Conservation (phyloP, 2,888 invertebrate genomes). For the Acrobasis repandana region DNA sequence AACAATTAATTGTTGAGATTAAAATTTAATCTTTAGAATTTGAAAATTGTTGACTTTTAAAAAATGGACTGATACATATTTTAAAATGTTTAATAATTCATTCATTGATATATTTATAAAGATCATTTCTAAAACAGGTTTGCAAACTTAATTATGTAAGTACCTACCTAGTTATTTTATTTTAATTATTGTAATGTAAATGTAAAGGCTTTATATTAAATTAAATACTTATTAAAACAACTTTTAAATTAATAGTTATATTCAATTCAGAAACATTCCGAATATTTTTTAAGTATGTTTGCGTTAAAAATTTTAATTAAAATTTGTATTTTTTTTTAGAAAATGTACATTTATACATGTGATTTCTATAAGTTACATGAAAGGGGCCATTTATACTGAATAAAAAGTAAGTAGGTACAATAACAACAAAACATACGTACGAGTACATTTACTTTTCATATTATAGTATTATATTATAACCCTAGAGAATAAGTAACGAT, state of each 20-base stretch:
- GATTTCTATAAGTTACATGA: neutral
- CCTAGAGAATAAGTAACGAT: neutral
- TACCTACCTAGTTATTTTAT: neutral
- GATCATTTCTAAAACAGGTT: neutral
- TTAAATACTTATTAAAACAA: neutral
- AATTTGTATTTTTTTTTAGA: too few species aligned
- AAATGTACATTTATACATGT: neutral
- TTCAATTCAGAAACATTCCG: neutral
- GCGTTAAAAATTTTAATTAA: too few species aligned
- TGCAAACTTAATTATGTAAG: neutral
- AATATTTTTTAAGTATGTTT: neutral
- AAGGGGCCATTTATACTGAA: neutral
- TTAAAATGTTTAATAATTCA: too few species aligned
- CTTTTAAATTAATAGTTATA: neutral
- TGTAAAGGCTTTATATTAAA: slow-evolving; percentile 1
- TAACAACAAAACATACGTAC: neutral
- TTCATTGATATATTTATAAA: too few species aligned
- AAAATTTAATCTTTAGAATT: neutral
- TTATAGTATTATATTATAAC: too few species aligned
- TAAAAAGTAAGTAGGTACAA: neutral
- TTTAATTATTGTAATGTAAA: too few species aligned
- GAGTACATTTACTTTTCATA: too few species aligned
- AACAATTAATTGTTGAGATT: neutral
- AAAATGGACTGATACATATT: too few species aligned
- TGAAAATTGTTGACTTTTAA: too few species aligned